These are phyloP conservation scores for Coenonympha glycerion DNA, from an alignment of 2,888 invertebrate species.

Conservation along the genomic window DNA sequence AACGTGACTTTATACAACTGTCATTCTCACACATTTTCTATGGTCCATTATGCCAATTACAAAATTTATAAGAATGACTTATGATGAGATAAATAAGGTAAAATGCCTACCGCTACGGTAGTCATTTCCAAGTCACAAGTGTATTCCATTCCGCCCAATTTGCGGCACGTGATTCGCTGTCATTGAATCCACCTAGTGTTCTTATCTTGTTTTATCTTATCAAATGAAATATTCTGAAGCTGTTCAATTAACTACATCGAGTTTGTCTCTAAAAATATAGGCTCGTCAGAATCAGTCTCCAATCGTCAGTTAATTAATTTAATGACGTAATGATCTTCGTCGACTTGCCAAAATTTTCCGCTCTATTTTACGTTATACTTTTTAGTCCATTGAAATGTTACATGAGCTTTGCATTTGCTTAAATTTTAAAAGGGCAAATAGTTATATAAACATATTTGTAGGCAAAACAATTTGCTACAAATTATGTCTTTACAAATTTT, in stretches of 20 bases:
- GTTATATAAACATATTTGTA: no score
- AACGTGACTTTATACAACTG: no score
- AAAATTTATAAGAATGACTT: no score
- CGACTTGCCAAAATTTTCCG: slow-evolving; percentile 9
- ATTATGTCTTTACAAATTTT: no score
- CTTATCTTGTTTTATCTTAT: slow-evolving; percentile 26
- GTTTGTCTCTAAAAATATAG: slow-evolving; percentile 7
- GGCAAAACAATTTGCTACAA: no score
- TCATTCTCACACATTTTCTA: no score
- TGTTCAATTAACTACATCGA: slow-evolving; percentile 1
- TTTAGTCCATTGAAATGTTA: no score
- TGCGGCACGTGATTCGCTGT: slow-evolving; percentile 17
- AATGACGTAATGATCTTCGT: slow-evolving; percentile 3
- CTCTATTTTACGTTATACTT: slow-evolving; percentile 1
- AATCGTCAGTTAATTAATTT: slow-evolving; percentile 6
- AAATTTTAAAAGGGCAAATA: no score
- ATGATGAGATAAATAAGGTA: not conserved
- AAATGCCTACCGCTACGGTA: slow-evolving; percentile 10
- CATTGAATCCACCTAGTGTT: slow-evolving; percentile 26
- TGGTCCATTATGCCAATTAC: no score
- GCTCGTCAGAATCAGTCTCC: slow-evolving; percentile 3
- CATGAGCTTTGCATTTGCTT: no score
- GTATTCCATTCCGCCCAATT: slow-evolving; percentile 6
- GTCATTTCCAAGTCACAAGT: not conserved
- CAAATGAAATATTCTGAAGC: slow-evolving; percentile 21